A percentile compares a stretch with the other conserved stretches of the same genome.
These are phyloP conservation scores for Trigoniulus corallinus DNA, from an alignment of 1,140 invertebrate genomes.

Conservation along the genomic window DNA sequence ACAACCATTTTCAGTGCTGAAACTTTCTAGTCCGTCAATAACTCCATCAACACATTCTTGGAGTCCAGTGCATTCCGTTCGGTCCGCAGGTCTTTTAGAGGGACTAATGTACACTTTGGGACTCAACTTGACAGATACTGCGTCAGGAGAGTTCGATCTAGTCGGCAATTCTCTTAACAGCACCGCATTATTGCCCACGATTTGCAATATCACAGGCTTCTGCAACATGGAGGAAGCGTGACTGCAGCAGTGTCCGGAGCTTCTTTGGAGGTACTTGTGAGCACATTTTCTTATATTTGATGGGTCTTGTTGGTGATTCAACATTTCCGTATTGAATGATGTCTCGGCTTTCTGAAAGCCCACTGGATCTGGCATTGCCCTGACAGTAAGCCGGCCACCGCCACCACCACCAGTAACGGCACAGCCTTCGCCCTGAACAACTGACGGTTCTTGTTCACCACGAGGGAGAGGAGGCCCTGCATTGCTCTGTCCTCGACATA, in stretches of 20 bases:
- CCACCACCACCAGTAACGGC: not conserved
- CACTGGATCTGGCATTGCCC: slow-evolving; percentile 32
- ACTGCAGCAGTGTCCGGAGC: not conserved
- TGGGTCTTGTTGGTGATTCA: not conserved
- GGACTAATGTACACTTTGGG: not conserved
- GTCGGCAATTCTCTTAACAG: not conserved
- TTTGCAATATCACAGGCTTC: not conserved
- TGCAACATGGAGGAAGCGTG: not conserved
- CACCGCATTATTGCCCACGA: not conserved
- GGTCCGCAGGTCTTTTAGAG: not conserved
- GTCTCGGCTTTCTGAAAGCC: slow-evolving; percentile 11
- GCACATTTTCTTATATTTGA: not conserved
- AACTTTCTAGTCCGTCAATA: not conserved
- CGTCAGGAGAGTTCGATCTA: not conserved
- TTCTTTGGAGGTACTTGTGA: not conserved
- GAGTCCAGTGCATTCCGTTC: not conserved
- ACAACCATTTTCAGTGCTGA: slow-evolving; percentile 11
- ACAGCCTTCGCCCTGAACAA: not conserved
- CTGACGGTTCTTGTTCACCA: slow-evolving; percentile 6
- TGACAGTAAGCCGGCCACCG: slow-evolving; percentile 27
- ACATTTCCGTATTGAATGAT: not conserved
- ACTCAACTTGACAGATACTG: not conserved
- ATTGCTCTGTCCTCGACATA: not conserved
- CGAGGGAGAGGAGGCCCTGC: not conserved
- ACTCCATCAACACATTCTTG: slow-evolving; percentile 1